Conservation (phyloP, 1,140 invertebrate species). For the Wiebesia pumilae region DNA sequence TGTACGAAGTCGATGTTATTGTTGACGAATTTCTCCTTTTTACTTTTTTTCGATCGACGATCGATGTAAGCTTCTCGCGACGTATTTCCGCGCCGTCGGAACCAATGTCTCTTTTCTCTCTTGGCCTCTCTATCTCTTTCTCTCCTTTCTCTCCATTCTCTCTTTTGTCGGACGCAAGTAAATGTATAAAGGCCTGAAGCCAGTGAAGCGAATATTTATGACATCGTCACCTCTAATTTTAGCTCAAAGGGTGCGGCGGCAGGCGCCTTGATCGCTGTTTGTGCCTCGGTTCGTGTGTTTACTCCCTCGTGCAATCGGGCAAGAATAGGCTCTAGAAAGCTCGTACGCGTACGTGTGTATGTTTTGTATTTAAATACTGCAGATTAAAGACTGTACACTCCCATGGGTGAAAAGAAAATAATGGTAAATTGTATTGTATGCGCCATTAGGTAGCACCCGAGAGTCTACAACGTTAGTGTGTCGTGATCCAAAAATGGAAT, state of each 20-base stretch:
- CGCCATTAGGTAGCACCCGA: too few relatives aligned
- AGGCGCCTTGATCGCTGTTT: constrained; percentile 5
- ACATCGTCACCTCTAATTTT: constrained; percentile 70
- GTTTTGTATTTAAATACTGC: not conserved
- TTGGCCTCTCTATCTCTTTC: constrained; percentile 14
- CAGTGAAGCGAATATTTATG: constrained; percentile 65
- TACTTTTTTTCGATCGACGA: not conserved
- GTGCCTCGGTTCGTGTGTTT: not conserved
- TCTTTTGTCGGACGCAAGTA: too few relatives aligned
- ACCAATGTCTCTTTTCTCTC: not conserved
- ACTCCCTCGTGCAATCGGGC: not conserved
- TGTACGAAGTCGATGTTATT: not conserved
- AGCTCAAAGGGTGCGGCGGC: constrained; percentile 68
- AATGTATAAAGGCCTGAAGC: constrained; percentile 59
- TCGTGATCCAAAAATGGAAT: too few relatives aligned
- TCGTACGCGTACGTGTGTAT: not conserved
- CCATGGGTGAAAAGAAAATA: not conserved
- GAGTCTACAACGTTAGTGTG: too few relatives aligned
- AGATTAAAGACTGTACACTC: not conserved
- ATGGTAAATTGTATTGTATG: not conserved
- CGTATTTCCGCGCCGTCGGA: not conserved
- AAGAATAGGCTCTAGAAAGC: not conserved
- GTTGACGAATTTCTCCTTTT: not conserved
- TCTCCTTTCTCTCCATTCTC: not conserved
- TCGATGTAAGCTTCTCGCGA: not conserved